These are phyloP conservation scores for Tamandua tetradactyla DNA, from an alignment of 2,797 vertebrate species.

Conservation along the genomic window DNA sequence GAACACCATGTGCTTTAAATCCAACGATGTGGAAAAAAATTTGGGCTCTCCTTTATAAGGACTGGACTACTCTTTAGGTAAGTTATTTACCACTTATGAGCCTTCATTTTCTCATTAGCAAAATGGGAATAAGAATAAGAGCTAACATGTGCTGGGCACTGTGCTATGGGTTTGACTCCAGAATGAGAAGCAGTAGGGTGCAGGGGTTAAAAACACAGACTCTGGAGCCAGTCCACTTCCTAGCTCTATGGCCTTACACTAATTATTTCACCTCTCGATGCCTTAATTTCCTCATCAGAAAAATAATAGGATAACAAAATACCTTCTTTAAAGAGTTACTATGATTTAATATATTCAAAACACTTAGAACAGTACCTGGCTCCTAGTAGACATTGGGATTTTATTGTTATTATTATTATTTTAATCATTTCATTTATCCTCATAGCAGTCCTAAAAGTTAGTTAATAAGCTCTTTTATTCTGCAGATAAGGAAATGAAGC, in stretches of 20 bases:
- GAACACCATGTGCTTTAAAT: background rate
- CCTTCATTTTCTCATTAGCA: background rate
- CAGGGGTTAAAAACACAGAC: background rate
- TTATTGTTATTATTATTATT: background rate
- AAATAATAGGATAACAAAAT: background rate
- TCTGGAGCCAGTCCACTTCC: background rate
- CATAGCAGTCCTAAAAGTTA: background rate
- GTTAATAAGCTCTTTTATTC: background rate
- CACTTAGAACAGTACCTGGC: background rate
- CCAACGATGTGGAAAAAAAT: background rate
- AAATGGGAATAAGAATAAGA: background rate
- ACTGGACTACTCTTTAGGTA: background rate
- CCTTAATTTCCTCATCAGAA: background rate
- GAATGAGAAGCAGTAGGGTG: background rate
- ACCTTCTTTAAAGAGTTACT: background rate
- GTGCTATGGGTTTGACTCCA: background rate
- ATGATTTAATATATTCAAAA: background rate
- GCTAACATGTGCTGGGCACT: background rate
- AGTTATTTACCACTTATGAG: background rate
- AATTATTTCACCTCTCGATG: background rate
- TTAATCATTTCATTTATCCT: background rate
- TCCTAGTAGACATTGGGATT: background rate
- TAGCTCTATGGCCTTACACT: background rate
- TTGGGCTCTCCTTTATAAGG: background rate
- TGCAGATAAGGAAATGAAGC: conserved; percentile 12